Evolutionary conservation across 2,888 invertebrate genomes (phyloP), one percentile per base, ranked within the genome.

Genomic region (Eupeodes latifasciatus): DNA sequence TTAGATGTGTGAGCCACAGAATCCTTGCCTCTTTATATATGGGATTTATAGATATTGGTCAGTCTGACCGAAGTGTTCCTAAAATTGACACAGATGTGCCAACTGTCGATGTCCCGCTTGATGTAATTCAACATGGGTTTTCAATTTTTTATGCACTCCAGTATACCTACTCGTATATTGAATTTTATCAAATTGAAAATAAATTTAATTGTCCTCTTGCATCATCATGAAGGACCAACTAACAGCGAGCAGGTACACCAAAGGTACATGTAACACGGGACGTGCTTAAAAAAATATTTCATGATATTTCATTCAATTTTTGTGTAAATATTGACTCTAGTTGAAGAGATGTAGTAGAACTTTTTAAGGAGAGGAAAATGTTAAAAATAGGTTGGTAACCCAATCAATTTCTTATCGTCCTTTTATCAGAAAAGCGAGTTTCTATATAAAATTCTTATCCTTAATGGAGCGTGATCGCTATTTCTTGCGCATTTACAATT

Each of bases 41-140:
- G 40, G 9, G 3, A 5, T 40, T 7, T 40, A 9, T 40, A 53
- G 7, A 11, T 62, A 16, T 19, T 10, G 71, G 44, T 71, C 51
- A 53, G 36, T 51, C 27, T 27, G 27, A 27, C 27, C 5, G n/a
- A 67, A 49, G 53, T 69, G 47, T 44, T 72, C 9, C 44, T 36
- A 3, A 62, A 75, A 61, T 61, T 85, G 75, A 61, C 85, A 85
- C 76, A 81, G 69, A 64, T 81, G 85, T 85, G 85, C 72, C 75
- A 64, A 27, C 27, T 47, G 40, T 36, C 27, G n/a, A 51, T 69
- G 36, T 69, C 27, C 16, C 19, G 12, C 36, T 11, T 40, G 49
- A 51, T 3, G 51, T 69, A n/a, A 49, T 14, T 66, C n/a, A n/a
- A 19, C 10, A 27, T 16, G 53, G 36, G 27, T 47, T n/a, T 19